Percentiles rank a stretch among this genome's conserved stretches.
Evolutionary conservation across 2,113 vertebrate genomes (phyloP).

Genomic region (Embiotoca jacksoni): DNA sequence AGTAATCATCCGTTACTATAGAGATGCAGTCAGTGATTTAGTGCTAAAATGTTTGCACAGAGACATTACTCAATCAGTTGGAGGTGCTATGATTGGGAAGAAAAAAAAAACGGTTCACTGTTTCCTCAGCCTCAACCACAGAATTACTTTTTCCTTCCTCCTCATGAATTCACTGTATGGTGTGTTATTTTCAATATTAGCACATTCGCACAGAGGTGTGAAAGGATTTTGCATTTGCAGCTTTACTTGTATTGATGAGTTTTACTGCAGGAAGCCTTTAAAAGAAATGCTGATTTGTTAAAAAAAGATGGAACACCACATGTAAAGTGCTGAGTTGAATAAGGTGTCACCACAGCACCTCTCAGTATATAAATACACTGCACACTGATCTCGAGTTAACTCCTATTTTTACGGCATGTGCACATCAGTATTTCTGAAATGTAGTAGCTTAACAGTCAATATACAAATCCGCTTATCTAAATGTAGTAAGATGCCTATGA

Average conservation of each 20-base stretch:
- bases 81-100: too few relatives aligned
- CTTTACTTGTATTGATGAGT: too few relatives aligned
- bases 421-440: not conserved
- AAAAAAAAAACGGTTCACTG: too few relatives aligned
- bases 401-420: not conserved
- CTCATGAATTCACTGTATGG: too few relatives aligned
- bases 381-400: not conserved
- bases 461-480: not conserved
- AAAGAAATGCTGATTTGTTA: not conserved
- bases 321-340: not conserved
- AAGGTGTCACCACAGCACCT: not conserved
- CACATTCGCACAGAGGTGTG: too few relatives aligned
- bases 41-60: too few relatives aligned
- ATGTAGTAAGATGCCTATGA: not conserved
- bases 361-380: not conserved
- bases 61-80: too few relatives aligned
- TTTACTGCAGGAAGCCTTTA: not conserved
- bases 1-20: not conserved
- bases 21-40: not conserved
- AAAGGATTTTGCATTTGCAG: too few relatives aligned
- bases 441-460: conserved; percentile 1
- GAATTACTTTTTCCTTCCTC: too few relatives aligned
- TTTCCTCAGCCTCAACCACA: too few relatives aligned
- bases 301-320: too few relatives aligned
- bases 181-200: too few relatives aligned